Evolutionary conservation across 2,113 vertebrate species (phyloP).

Genomic region (Danio rerio): GRCz12tu NC_133193.1:51141001-51141500

Average conservation of each 20-base stretch:
- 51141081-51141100: too few species aligned
- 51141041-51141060: too few species aligned
- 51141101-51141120: too few species aligned
- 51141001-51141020: too few species aligned
- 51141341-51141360: conserved; percentile 22
- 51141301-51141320: conserved; percentile 3
- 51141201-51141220: conserved; percentile 4
- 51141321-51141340: not conserved
- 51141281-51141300: conserved; percentile 16
- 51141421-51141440: conserved; percentile 62
- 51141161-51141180: too few species aligned
- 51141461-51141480: conserved; percentile 56
- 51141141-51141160: too few species aligned
- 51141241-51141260: conserved; percentile 16
- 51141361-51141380: conserved; percentile 44
- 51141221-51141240: too few species aligned
- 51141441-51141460: conserved; percentile 65
- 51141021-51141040: too few species aligned
- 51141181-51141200: not conserved
- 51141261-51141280: not conserved
- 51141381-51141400: conserved; percentile 49
- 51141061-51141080: too few species aligned
- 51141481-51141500: conserved; percentile 68
- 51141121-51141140: too few species aligned
- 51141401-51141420: conserved; percentile 21